phyloP scores from a whole-genome alignment of 1,140 invertebrate genomes.

The Micrasema longulum region DNA sequence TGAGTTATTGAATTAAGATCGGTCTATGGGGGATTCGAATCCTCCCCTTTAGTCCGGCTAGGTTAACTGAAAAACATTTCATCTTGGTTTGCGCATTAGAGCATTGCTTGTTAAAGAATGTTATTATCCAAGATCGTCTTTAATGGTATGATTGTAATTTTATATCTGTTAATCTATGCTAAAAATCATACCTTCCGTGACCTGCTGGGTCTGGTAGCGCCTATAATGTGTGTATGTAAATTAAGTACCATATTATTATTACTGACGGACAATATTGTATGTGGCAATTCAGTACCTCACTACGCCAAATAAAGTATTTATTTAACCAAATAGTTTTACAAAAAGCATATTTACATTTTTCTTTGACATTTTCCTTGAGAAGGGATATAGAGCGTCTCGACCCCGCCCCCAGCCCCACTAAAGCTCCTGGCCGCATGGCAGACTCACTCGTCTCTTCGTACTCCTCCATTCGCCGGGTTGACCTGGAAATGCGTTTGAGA shows the following conservation, averaged over 20 bases:
- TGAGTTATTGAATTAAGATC: too few relatives aligned
- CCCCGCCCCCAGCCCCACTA: neutral
- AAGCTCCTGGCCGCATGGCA: too few relatives aligned
- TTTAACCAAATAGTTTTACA: neutral
- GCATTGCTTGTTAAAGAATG: too few relatives aligned
- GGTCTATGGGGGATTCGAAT: too few relatives aligned
- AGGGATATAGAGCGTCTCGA: neutral
- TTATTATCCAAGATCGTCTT: too few relatives aligned
- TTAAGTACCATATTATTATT: neutral
- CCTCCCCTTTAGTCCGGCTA: too few relatives aligned
- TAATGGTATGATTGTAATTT: neutral
- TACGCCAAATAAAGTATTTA: neutral
- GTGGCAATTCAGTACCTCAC: neutral
- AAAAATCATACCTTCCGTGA: neutral
- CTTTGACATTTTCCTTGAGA: constrained; percentile 23
- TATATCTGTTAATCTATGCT: neutral
- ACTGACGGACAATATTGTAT: neutral
- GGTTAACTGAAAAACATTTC: too few relatives aligned
- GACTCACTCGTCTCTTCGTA: constrained; percentile 1
- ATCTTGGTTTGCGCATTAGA: too few relatives aligned
- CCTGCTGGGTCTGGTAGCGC: neutral
- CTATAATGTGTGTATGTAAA: neutral
- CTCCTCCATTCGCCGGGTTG: constrained; percentile 11
- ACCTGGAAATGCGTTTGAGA: too few relatives aligned
- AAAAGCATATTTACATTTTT: constrained; percentile 26